Evolutionary conservation across 2,888 invertebrate genomes (phyloP).

Genomic region (Caenorhabditis sp.): DNA sequence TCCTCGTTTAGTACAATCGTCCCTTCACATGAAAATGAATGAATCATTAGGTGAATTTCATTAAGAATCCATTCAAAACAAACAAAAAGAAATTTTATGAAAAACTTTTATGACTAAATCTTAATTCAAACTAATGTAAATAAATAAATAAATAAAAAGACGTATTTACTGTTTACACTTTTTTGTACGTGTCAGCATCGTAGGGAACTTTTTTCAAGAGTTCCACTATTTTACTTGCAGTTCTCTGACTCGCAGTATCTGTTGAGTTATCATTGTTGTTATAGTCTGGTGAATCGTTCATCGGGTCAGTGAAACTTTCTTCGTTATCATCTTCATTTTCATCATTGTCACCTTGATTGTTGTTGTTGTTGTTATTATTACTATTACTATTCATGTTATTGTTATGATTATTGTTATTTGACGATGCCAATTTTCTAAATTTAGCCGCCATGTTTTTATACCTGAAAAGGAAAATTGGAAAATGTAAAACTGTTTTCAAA

Average conservation of each 20-base stretch:
- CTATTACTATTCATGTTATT: conserved; percentile 14
- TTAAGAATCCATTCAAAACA: too few species aligned
- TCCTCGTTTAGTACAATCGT: too few species aligned
- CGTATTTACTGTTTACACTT: not conserved
- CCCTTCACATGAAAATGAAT: too few species aligned
- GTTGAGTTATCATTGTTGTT: not conserved
- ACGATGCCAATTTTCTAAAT: conserved; percentile 46
- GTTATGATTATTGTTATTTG: conserved; percentile 8
- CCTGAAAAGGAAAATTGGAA: conserved; percentile 27
- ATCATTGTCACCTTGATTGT: conserved; percentile 9
- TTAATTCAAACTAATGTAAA: too few species aligned
- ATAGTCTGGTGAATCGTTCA: conserved; percentile 18
- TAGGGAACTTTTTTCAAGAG: not conserved
- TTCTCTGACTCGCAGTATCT: not conserved
- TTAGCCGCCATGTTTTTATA: conserved; percentile 65
- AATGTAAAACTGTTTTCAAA: not conserved
- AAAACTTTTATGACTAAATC: too few species aligned
- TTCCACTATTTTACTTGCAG: not conserved
- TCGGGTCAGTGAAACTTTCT: conserved; percentile 29
- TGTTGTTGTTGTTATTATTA: conserved; percentile 18
- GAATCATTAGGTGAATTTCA: too few species aligned
- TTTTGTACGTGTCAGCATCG: not conserved
- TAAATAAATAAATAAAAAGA: too few species aligned
- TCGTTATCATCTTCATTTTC: conserved; percentile 18
- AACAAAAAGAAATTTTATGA: too few species aligned